A percentile compares a stretch with the other conserved stretches of the same genome.
phyloP scores from a whole-genome alignment of 2,888 invertebrate species.

The Erynnis tages region DNA sequence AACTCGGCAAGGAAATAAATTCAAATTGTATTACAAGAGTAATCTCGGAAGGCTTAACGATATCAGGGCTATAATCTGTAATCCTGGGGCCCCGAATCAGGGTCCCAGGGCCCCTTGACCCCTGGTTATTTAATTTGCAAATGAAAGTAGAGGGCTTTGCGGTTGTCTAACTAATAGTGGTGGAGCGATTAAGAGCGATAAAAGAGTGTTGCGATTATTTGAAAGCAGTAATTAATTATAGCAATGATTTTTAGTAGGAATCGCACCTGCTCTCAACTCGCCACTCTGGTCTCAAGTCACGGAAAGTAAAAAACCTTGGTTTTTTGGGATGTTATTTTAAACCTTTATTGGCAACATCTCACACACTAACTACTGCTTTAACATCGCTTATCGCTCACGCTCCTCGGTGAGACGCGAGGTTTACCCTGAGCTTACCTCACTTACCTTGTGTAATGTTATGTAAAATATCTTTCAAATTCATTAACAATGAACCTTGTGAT shows the following conservation, averaged over 20 bases:
- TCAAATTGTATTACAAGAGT: constrained; percentile 34
- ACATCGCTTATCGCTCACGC: no score
- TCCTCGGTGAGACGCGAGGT: no score
- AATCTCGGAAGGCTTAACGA: constrained; percentile 37
- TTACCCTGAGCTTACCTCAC: not conserved
- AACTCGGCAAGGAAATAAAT: constrained; percentile 19
- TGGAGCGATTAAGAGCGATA: not conserved
- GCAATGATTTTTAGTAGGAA: no score
- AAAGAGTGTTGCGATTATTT: no score
- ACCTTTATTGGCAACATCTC: no score
- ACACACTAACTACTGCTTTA: no score
- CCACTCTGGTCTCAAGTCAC: no score
- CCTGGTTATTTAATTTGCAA: constrained; percentile 24
- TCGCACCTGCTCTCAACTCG: no score
- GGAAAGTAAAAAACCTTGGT: no score
- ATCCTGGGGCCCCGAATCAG: constrained; percentile 29
- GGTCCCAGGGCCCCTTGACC: constrained; percentile 15
- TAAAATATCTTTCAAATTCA: constrained; percentile 26
- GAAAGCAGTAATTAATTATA: no score
- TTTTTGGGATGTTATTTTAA: no score
- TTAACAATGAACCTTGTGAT: constrained; percentile 9
- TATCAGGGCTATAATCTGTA: constrained; percentile 31
- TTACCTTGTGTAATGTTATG: constrained; percentile 23
- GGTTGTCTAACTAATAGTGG: not conserved
- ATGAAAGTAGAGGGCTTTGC: constrained; percentile 13